Conservation (phyloP, 2,113 vertebrate genomes). For the Cygnus buccinator region DNA sequence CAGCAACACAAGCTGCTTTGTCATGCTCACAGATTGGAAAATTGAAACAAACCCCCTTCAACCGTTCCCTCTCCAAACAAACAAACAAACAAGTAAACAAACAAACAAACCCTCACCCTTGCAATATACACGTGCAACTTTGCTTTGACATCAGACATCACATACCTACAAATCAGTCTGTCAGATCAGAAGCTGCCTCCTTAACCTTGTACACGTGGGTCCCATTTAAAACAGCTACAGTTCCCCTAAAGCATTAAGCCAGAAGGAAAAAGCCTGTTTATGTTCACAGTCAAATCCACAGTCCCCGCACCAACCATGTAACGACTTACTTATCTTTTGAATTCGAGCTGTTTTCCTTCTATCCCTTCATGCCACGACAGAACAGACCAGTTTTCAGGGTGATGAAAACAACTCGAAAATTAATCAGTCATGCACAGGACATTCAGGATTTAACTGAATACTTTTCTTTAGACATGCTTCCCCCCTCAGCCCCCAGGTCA, state of each 20-base stretch:
- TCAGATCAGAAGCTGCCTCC: not conserved
- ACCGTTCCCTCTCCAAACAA: not conserved
- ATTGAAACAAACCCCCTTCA: not conserved
- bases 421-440: not conserved
- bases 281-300: slow-evolving; percentile 24
- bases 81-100: too few species aligned
- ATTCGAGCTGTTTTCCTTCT: slow-evolving; percentile 9
- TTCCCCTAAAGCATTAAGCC: not conserved
- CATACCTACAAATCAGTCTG: not conserved
- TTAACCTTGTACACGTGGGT: not conserved
- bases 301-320: accelerated
- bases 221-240: not conserved
- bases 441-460: not conserved
- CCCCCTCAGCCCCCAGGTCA: accelerated
- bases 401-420: slow-evolving; percentile 32
- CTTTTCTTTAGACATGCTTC: not conserved
- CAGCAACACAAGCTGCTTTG: not conserved
- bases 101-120: not conserved
- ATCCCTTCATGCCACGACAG: not conserved
- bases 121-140: not conserved
- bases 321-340: slow-evolving; percentile 3
- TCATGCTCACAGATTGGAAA: not conserved
- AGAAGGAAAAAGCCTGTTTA: not conserved
- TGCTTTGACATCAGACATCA: not conserved
- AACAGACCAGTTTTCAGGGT: not conserved